These are phyloP conservation scores for Phrynocephalus vlangalii DNA, from an alignment of 2,797 vertebrate species.

Conservation along the genomic window DNA sequence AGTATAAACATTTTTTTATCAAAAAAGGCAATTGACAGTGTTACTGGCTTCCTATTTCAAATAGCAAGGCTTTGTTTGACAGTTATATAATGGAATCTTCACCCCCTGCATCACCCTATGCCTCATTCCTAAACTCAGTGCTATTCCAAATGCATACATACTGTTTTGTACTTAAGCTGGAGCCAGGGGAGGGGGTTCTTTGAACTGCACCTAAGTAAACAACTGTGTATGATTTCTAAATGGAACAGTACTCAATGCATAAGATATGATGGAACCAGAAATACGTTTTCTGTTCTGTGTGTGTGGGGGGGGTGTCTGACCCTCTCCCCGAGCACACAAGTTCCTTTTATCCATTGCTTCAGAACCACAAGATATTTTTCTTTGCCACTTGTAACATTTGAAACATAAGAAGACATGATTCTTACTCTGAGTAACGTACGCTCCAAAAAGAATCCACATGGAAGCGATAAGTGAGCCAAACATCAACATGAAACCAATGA, in stretches of 20 bases:
- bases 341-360: neutral
- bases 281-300: neutral
- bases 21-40: neutral
- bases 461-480: constrained; percentile 91
- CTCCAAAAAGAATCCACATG: constrained; percentile 92
- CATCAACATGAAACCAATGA: constrained; percentile 93
- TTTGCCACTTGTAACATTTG: neutral
- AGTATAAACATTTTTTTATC: neutral
- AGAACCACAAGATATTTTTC: neutral
- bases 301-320: neutral
- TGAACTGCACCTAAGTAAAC: neutral
- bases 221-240: neutral
- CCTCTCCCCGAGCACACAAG: neutral
- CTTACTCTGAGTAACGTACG: constrained; percentile 89
- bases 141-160: neutral
- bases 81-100: neutral
- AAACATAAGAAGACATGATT: constrained; percentile 43
- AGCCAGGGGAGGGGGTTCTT: neutral
- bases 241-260: neutral
- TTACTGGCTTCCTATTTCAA: neutral
- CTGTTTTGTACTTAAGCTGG: neutral
- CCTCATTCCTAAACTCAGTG: neutral
- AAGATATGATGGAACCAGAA: neutral
- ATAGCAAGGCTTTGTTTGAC: neutral
- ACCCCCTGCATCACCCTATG: too few relatives aligned